Percentiles rank a stretch among this genome's conserved stretches.
Conservation (phyloP, 2,797 vertebrate species). For the Dendrocincla fuliginosa region DNA sequence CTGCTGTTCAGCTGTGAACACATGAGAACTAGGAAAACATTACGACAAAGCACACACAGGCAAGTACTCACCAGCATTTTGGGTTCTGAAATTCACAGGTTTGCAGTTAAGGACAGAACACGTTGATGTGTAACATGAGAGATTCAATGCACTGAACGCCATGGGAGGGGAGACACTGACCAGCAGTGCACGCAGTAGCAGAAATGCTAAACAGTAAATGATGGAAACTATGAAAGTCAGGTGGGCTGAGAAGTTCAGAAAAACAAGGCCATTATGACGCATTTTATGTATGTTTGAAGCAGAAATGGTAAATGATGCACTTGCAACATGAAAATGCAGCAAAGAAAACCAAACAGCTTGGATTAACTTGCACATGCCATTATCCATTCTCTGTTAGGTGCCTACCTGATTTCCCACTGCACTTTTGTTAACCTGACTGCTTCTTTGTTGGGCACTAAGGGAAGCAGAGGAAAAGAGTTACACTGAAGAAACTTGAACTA, state of each 20-base stretch:
- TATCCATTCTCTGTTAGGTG: constrained; percentile 56
- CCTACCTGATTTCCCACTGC: constrained; percentile 93
- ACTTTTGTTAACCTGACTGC: constrained; percentile 91
- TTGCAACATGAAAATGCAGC: constrained; percentile 41
- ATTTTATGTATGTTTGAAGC: constrained; percentile 16
- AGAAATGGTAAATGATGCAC: constrained; percentile 39
- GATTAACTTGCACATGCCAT: constrained; percentile 51
- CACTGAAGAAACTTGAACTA: constrained; percentile 51
- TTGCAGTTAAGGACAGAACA: constrained; percentile 40
- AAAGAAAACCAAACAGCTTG: constrained; percentile 56
- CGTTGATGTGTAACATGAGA: background rate
- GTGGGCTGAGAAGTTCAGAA: constrained; percentile 29
- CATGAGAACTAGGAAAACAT: constrained; percentile 54
- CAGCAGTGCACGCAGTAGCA: constrained; percentile 46
- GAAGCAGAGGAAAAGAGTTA: constrained; percentile 72
- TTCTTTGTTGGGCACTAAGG: constrained; percentile 92
- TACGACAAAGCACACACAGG: constrained; percentile 40
- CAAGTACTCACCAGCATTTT: constrained; percentile 62
- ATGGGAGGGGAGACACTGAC: background rate
- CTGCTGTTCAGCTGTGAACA: constrained; percentile 61
- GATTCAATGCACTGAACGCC: background rate
- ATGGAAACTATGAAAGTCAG: constrained; percentile 17
- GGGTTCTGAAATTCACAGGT: constrained; percentile 55
- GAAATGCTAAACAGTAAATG: constrained; percentile 13
- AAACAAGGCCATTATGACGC: constrained; percentile 1